These are phyloP conservation scores for Deroplatys truncata DNA, from an alignment of 2,888 invertebrate species.

Conservation along the genomic window DNA sequence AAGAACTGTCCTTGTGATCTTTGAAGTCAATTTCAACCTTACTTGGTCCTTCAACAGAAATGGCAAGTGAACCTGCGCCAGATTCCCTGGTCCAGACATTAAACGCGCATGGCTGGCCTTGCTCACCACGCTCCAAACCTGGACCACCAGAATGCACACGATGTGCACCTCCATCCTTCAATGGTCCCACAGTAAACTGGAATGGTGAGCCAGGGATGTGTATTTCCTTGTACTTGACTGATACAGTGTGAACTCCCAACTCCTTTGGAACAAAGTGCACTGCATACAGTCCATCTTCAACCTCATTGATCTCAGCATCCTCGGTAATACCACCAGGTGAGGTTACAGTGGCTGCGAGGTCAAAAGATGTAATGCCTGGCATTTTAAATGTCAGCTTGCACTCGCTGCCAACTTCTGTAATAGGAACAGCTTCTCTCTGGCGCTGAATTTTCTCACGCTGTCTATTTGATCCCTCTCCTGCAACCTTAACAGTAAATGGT, in stretches of 20 bases:
- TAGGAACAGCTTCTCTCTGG: constrained; percentile 86
- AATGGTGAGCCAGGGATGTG: constrained; percentile 96
- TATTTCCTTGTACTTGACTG: too few relatives aligned
- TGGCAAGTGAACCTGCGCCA: constrained; percentile 92
- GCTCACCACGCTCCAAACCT: constrained; percentile 87
- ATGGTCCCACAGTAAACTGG: constrained; percentile 97
- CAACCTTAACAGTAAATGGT: constrained; percentile 87
- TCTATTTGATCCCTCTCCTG: constrained; percentile 89
- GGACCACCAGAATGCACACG: constrained; percentile 94
- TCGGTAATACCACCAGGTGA: too few relatives aligned
- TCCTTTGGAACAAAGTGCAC: too few relatives aligned
- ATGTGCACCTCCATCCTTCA: constrained; percentile 92
- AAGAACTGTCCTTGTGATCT: constrained; percentile 94
- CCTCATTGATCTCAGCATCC: too few relatives aligned
- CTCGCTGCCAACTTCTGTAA: constrained; percentile 93
- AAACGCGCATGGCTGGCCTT: too few relatives aligned
- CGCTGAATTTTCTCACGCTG: constrained; percentile 93
- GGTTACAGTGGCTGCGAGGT: too few relatives aligned
- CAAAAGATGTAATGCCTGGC: too few relatives aligned
- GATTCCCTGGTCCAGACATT: constrained; percentile 99
- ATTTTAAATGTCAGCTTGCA: constrained; percentile 96
- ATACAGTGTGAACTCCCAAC: too few relatives aligned
- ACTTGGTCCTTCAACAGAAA: constrained; percentile 96
- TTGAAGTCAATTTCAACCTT: constrained; percentile 97
- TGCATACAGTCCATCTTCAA: too few relatives aligned